Conservation (phyloP, 2,113 vertebrate genomes). For the Rana temporaria region DNA sequence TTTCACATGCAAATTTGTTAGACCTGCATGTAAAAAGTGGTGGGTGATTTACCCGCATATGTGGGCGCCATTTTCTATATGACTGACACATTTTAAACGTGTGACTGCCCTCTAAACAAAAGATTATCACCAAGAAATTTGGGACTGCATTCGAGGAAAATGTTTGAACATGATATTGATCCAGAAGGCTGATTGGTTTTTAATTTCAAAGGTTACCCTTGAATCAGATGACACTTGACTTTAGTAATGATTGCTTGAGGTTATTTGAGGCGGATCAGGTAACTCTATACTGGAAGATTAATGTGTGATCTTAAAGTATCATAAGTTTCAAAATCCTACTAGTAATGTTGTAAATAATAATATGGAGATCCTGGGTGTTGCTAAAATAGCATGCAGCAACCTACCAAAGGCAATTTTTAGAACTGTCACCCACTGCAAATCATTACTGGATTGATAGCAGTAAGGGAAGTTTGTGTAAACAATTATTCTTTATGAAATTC, state of each 20-base stretch:
- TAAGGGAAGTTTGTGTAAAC: no score
- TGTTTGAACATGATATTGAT: background rate
- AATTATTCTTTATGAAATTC: no score
- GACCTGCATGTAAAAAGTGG: no score
- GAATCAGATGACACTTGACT: background rate
- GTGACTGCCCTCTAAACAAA: no score
- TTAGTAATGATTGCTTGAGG: conserved; percentile 17
- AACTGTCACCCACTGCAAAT: background rate
- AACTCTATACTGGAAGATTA: background rate
- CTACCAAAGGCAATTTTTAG: background rate
- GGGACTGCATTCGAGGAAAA: background rate
- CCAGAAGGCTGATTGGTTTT: background rate
- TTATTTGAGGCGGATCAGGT: conserved; percentile 16
- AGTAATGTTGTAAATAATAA: background rate
- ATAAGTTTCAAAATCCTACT: background rate
- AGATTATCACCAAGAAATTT: background rate
- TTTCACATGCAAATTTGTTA: no score
- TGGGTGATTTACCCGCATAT: no score
- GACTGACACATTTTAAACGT: no score
- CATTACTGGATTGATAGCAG: no score
- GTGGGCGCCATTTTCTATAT: no score
- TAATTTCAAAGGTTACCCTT: conserved; percentile 48
- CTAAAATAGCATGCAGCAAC: background rate
- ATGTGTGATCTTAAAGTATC: background rate
- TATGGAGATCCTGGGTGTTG: background rate